Base-by-base conservation (phyloP, 2,888 invertebrate species). In the Metacarcinus magister region DNA sequence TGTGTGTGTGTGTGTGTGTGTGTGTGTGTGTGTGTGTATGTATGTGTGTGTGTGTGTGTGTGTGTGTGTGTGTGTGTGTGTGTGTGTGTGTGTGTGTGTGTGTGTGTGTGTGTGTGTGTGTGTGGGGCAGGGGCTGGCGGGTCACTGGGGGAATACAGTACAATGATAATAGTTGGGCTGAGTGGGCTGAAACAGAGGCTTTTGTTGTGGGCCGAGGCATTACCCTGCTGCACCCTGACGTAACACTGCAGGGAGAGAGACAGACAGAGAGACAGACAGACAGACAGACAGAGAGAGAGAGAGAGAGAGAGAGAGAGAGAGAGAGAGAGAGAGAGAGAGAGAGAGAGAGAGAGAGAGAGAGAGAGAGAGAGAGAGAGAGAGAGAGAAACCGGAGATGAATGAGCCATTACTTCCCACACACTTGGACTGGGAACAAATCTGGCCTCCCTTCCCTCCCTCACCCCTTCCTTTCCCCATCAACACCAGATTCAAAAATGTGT, bases 291-390 rank as follows among this genome's bases (percentile, higher is more conserved):
- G 82, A 82, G 82, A 82, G 82, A 82, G 82, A 82, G 82, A 82
- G 82, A 82, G 82, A 82, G 82, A 82, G 82, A 82, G 82, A 82
- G 82, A 82, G 82, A 82, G 82, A 82, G 82, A 82, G 82, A 82
- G 67, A 67, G 67, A 67, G 67, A 67, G 67, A 67, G 67, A 67
- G 67, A 67, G 67, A 67, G 67, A 67, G 67, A 67, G 67, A 67
- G 67, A 67, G 67, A 67, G 67, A 67, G 67, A 67, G 67, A 67
- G 67, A 67, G 67, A 67, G 67, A 67, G 67, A 67, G 67, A 67
- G 67, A 67, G 67, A 67, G 82, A 82, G 82, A 82, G 82, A 82
- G 82, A 82, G 82, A 82, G 82, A 82, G 82, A 82, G 82, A 82
- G 82, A 82, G 82, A 82, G 82, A 82, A n/a, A 67, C 4, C 7